Conservation (phyloP, 2,113 vertebrate genomes). For the Castor canadensis region DNA sequence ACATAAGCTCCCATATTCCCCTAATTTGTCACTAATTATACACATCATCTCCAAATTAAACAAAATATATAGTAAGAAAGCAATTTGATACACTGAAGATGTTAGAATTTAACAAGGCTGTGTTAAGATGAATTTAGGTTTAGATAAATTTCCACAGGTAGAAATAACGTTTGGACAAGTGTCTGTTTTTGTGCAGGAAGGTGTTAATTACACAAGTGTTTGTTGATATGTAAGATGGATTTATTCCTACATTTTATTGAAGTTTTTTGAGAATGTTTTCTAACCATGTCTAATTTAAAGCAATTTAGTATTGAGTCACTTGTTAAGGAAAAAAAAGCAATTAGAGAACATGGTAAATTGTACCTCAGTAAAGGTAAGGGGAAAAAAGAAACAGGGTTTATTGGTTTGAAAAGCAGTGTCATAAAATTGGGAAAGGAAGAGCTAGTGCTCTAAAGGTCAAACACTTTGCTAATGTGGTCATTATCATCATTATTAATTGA, state of each 20-base stretch:
- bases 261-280: neutral
- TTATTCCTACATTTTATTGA: neutral
- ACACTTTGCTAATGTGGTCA: neutral
- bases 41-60: neutral
- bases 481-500: conserved; percentile 11
- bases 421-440: neutral
- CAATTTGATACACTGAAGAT: neutral
- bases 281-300: neutral
- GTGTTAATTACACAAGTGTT: neutral
- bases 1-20: neutral
- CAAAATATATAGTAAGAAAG: neutral
- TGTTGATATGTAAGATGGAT: neutral
- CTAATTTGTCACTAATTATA: neutral
- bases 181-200: neutral
- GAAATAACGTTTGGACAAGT: neutral
- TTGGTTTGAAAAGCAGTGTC: neutral
- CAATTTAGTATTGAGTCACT: neutral
- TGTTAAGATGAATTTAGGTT: neutral
- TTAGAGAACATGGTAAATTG: conserved; percentile 24
- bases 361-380: neutral
- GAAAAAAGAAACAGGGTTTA: neutral
- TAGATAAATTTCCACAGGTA: neutral
- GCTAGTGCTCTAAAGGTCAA: conserved; percentile 11
- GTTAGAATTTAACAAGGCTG: neutral
- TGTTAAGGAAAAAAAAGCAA: neutral